A percentile compares a stretch with the other conserved stretches of the same genome.
Evolutionary conservation across 1,140 invertebrate species (phyloP).

Genomic region (Achatina immaculata): DNA sequence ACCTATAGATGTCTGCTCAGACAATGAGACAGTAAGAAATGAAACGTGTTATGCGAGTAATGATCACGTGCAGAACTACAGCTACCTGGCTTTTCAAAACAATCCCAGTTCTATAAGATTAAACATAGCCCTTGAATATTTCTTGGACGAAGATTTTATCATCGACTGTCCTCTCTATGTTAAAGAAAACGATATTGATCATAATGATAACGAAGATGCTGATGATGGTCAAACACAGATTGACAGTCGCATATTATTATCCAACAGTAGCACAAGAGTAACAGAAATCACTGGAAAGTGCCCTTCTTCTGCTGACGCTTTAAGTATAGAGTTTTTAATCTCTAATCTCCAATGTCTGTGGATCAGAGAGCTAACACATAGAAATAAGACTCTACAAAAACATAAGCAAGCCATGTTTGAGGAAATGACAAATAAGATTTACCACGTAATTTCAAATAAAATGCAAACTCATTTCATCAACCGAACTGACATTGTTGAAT

Average conservation of each 20-base stretch:
- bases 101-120: not conserved
- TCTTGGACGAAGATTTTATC: too few species aligned
- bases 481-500: not conserved
- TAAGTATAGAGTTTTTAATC: not conserved
- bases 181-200: too few species aligned
- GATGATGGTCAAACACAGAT: too few species aligned
- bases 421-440: not conserved
- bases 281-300: not conserved
- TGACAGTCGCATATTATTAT: too few species aligned
- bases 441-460: not conserved
- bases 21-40: not conserved
- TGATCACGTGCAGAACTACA: not conserved
- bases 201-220: too few species aligned
- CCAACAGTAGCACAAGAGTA: too few species aligned
- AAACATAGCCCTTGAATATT: not conserved
- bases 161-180: too few species aligned
- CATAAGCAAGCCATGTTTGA: not conserved
- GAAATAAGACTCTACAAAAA: not conserved
- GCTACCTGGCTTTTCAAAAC: not conserved
- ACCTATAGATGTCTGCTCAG: not conserved
- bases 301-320: not conserved
- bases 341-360: not conserved
- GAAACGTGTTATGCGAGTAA: not conserved
- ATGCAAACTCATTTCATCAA: not conserved
- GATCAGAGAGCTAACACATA: not conserved